A percentile compares a stretch with the other conserved stretches of the same genome.
Conservation (phyloP, 2,113 vertebrate genomes). For the Platichthys stellatus region DNA sequence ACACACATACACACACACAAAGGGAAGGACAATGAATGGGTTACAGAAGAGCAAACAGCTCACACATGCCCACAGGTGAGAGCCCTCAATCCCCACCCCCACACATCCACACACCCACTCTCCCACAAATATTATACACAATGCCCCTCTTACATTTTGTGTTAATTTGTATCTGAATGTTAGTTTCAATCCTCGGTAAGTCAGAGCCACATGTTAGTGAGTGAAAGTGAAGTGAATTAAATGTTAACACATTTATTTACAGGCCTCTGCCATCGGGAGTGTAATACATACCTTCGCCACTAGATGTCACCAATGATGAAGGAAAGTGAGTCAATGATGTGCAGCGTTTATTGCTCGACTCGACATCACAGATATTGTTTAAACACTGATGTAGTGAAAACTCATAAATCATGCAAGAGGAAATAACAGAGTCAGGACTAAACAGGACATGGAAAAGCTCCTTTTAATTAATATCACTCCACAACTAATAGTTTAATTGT, state of each 20-base stretch:
- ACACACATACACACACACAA: background rate
- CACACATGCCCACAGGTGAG: slow-evolving; percentile 37
- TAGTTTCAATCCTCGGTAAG: background rate
- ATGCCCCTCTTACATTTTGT: background rate
- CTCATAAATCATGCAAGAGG: accelerated
- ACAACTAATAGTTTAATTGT: background rate
- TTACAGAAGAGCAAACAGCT: slow-evolving; percentile 49
- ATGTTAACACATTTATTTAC: background rate
- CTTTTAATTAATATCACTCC: background rate
- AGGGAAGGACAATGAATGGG: slow-evolving; percentile 58
- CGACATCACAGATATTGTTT: background rate
- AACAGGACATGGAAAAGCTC: background rate
- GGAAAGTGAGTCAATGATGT: slow-evolving; percentile 16
- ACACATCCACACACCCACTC: slow-evolving; percentile 14
- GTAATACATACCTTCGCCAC: slow-evolving; percentile 45
- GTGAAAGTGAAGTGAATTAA: background rate
- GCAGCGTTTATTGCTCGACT: too few species aligned
- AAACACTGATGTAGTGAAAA: background rate
- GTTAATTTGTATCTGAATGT: background rate
- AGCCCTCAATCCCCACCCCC: slow-evolving; percentile 8
- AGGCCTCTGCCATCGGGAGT: background rate
- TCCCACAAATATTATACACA: background rate
- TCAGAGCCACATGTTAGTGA: background rate
- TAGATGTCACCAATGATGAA: slow-evolving; percentile 69
- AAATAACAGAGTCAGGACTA: background rate